A percentile compares a stretch with the other conserved stretches of the same genome.
Evolutionary conservation across 2,888 invertebrate genomes (phyloP).

Genomic region (Eupithecia subumbrata): DNA sequence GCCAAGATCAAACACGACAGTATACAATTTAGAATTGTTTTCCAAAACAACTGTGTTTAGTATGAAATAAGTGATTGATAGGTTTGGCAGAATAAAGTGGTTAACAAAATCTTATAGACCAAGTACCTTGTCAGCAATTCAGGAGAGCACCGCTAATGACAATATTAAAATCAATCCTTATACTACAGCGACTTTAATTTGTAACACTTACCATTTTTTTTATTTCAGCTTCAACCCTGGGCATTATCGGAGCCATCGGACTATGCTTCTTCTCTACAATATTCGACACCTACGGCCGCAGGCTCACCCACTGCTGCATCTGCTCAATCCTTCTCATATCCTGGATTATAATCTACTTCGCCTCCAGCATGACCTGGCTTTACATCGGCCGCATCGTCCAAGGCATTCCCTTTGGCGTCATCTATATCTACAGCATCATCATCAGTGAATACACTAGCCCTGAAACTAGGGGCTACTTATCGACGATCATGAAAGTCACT

Average conservation of each 20-base stretch:
- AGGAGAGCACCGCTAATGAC: background rate
- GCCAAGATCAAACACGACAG: background rate
- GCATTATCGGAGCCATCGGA: slow-evolving; percentile 53
- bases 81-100: background rate
- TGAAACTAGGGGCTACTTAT: slow-evolving; percentile 55
- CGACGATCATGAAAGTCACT: slow-evolving; percentile 49
- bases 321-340: slow-evolving; percentile 45
- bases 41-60: background rate
- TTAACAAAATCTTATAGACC: background rate
- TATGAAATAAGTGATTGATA: background rate
- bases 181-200: no score
- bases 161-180: background rate
- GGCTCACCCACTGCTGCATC: slow-evolving; percentile 43
- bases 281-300: slow-evolving; percentile 56
- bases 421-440: slow-evolving; percentile 51
- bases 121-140: no score
- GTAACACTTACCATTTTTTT: no score
- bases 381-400: slow-evolving; percentile 53
- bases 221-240: slow-evolving; percentile 53
- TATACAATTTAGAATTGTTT: background rate
- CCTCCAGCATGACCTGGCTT: slow-evolving; percentile 46
- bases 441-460: slow-evolving; percentile 56
- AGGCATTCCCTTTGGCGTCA: slow-evolving; percentile 52
- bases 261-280: slow-evolving; percentile 52
- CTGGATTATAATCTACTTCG: slow-evolving; percentile 52